Evolutionary conservation across 2,113 vertebrate genomes (phyloP).

Genomic region (Kryptolebias marmoratus): DNA sequence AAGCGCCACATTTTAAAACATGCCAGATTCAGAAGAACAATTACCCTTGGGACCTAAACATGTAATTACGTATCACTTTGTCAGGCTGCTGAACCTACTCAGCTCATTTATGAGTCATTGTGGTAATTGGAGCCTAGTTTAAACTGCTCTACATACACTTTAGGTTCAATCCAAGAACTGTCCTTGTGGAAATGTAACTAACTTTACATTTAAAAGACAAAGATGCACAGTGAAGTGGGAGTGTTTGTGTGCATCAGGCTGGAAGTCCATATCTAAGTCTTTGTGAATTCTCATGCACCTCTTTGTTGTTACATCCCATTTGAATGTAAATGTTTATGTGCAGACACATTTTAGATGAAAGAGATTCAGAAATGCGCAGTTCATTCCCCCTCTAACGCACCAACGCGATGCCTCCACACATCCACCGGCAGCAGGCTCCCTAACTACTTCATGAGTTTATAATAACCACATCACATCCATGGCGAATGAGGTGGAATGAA

Average conservation of each 20-base stretch:
- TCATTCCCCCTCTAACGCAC: slow-evolving; percentile 44
- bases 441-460: slow-evolving; percentile 75
- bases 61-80: not conserved
- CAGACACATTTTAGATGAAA: slow-evolving; percentile 16
- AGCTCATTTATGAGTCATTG: no score
- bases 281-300: no score
- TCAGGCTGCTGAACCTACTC: no score
- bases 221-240: not conserved
- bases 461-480: slow-evolving; percentile 74
- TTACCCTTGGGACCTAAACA: not conserved
- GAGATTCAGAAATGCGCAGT: slow-evolving; percentile 35
- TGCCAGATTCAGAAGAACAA: no score
- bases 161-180: not conserved
- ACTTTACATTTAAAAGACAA: not conserved
- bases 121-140: no score
- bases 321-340: not conserved
- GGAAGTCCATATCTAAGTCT: not conserved
- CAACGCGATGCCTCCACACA: slow-evolving; percentile 54
- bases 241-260: no score
- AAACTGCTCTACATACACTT: no score
- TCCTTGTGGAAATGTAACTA: not conserved
- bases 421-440: slow-evolving; percentile 62
- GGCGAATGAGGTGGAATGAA: slow-evolving; percentile 72
- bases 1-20: no score
- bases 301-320: no score